phyloP scores from a whole-genome alignment of 2,888 invertebrate genomes.

The Podotricha telesiphe region DNA sequence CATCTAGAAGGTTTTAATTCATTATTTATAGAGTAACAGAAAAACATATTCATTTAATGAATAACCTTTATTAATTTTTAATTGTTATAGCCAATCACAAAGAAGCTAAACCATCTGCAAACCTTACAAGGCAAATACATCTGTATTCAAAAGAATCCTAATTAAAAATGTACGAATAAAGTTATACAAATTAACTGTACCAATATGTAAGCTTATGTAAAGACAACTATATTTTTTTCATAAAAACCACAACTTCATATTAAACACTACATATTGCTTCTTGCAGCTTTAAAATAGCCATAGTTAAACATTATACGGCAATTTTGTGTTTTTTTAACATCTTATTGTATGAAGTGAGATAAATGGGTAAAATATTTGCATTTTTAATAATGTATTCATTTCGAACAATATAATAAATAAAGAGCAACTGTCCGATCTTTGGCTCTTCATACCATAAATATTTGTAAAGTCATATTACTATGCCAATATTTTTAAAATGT shows the following conservation, averaged over 20 bases:
- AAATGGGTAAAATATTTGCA: constrained; percentile 4
- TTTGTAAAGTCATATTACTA: background rate
- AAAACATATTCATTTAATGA: background rate
- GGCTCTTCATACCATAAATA: constrained; percentile 1
- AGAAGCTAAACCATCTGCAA: constrained; percentile 11
- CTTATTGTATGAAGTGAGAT: constrained; percentile 15
- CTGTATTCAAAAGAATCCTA: constrained; percentile 26
- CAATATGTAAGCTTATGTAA: constrained; percentile 33
- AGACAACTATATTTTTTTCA: constrained; percentile 8
- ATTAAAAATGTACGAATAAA: constrained; percentile 24
- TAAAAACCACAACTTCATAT: constrained; percentile 1
- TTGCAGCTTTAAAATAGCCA: constrained; percentile 6
- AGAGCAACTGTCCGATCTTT: background rate
- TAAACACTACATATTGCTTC: constrained; percentile 5
- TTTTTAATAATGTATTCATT: background rate
- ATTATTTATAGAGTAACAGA: background rate
- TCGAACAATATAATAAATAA: constrained; percentile 1
- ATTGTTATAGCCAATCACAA: constrained; percentile 3
- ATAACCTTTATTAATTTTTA: constrained; percentile 9
- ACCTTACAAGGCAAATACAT: constrained; percentile 30
- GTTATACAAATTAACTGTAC: constrained; percentile 30
- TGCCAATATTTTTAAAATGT: background rate
- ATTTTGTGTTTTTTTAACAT: constrained; percentile 12
- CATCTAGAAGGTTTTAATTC: background rate
- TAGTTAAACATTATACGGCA: constrained; percentile 11